Percentiles rank a stretch among this genome's conserved stretches.
These are phyloP conservation scores for Formica aserva DNA, from an alignment of 2,888 invertebrate species.

Conservation along the genomic window DNA sequence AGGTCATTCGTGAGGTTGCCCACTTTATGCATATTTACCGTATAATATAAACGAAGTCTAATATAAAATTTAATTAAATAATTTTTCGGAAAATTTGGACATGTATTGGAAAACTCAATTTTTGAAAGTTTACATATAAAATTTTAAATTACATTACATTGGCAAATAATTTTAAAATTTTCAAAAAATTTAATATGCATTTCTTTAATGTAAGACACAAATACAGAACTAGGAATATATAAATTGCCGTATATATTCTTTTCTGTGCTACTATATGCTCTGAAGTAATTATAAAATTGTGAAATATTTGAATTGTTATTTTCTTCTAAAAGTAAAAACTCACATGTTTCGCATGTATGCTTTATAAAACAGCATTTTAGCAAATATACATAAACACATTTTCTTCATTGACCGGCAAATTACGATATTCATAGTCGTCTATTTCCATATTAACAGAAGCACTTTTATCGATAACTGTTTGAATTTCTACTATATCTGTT, in stretches of 20 bases:
- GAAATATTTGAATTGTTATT: background rate
- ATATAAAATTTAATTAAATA: conserved; percentile 18
- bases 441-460: background rate
- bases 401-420: background rate
- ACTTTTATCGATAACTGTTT: background rate
- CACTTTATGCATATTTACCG: too few relatives aligned
- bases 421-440: background rate
- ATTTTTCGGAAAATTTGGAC: background rate
- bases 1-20: too few relatives aligned
- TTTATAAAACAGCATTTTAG: background rate
- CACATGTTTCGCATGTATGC: background rate
- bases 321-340: background rate
- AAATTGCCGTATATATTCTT: background rate
- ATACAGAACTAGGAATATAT: background rate
- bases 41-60: background rate
- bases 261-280: background rate
- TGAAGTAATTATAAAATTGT: background rate
- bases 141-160: background rate
- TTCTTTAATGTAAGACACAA: background rate
- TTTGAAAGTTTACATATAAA: background rate
- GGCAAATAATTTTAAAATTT: background rate
- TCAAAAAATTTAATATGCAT: background rate
- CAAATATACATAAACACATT: conserved; percentile 2
- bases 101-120: background rate
- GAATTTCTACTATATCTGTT: background rate